Evolutionary conservation across 2,797 vertebrate genomes (phyloP), one percentile per base, ranked within the genome.

Genomic region (Sphenopsis melanotis): DNA sequence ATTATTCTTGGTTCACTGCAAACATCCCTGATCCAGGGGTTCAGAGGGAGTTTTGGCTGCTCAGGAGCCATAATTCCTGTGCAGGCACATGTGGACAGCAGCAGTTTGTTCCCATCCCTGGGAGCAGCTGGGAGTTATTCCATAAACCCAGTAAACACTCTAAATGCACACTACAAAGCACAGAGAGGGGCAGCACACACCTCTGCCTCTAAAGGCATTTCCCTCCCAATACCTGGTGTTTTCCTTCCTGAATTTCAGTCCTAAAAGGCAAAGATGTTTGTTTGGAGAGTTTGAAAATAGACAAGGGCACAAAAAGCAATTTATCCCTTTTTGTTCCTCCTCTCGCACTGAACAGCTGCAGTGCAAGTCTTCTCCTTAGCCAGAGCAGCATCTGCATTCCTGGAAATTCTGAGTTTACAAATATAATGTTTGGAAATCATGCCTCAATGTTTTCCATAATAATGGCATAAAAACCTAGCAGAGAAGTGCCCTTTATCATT

Each of bases 341-440:
- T 74, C 83, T 83, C 82, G 30, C 60, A 65, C 30, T 41, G 30
- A 93, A 50, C 71, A 87, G 61, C 49, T 44, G 64, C 80, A 49
- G 20, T 7, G 23, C 87, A 70, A 96, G 66, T 70, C 75, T 55
- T 39, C 70, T 87, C 53, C 85, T 34, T 5, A 21, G 18, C 34
- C 77, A 87, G 29, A 79, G 64, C 53, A 74, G 36, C 22, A 53
- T 47, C 53, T 83, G 70, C 61, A 70, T 60, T 86, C 94, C 83
- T 41, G 83, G 56, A 89, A 82, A 61, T 36, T 66, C 57, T 49
- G 18, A 52, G 81, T 80, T 94, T 83, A 75, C 83, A 55, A 56
- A 70, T 36, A 32, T 4, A 56, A 63, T 29, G 46, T 84, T 97
- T 89, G 83, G 46, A 57, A 94, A 95, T 94, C 29, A 37, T 10